Evolutionary conservation across 2,888 invertebrate species (phyloP).

Genomic region (Mimas tiliae): DNA sequence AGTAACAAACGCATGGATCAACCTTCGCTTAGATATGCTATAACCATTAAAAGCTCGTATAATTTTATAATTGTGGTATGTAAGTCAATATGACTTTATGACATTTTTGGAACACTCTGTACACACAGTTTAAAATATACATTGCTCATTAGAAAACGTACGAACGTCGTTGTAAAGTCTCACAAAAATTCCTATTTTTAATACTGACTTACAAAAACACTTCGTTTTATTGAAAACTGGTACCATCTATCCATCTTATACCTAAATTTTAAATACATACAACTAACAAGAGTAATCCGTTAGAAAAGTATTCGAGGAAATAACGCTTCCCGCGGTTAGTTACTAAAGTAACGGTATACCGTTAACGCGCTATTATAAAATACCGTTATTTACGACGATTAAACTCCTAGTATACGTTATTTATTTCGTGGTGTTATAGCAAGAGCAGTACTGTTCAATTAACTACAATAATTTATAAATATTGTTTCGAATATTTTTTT

Average conservation of each 20-base stretch:
- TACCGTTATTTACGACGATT: slow-evolving; percentile 23
- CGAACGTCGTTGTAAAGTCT: slow-evolving; percentile 80
- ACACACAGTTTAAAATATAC: slow-evolving; percentile 44
- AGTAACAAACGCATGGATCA: no score
- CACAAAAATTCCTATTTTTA: slow-evolving; percentile 75
- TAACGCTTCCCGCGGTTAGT: slow-evolving; percentile 29
- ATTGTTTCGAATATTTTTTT: slow-evolving; percentile 39
- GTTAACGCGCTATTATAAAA: slow-evolving; percentile 13
- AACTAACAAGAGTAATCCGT: slow-evolving; percentile 54
- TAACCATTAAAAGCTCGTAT: no score
- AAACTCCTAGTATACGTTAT: slow-evolving; percentile 22
- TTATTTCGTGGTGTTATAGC: slow-evolving; percentile 59
- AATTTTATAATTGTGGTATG: no score
- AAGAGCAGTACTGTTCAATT: slow-evolving; percentile 55
- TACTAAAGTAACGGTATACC: slow-evolving; percentile 8
- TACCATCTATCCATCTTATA: slow-evolving; percentile 61
- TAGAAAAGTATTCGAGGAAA: slow-evolving; percentile 48
- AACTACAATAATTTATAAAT: slow-evolving; percentile 45
- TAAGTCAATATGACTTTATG: not conserved
- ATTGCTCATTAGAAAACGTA: slow-evolving; percentile 56
- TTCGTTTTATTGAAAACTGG: slow-evolving; percentile 59
- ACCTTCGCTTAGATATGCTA: no score
- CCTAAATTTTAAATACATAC: slow-evolving; percentile 55
- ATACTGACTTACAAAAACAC: slow-evolving; percentile 75
- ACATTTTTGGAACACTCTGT: slow-evolving; percentile 34